Conservation (phyloP, 2,888 invertebrate species). For the Rhamnusium bicolor region DNA sequence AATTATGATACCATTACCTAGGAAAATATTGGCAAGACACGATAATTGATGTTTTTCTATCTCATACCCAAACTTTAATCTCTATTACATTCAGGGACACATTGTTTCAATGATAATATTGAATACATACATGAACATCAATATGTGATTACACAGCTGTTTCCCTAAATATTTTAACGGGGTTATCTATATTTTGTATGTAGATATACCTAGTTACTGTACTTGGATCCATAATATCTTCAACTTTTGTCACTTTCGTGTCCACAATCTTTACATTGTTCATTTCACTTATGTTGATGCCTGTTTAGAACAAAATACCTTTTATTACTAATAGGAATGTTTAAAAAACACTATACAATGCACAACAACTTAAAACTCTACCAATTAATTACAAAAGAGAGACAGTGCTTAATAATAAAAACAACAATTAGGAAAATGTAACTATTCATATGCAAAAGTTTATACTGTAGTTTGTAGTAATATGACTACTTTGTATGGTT, state of each 20-base stretch:
- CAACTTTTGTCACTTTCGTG: constrained; percentile 61
- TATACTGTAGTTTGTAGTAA: too few species aligned
- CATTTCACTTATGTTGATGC: constrained; percentile 58
- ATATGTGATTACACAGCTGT: constrained; percentile 66
- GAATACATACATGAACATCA: constrained; percentile 2
- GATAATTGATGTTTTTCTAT: not conserved
- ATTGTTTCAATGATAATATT: not conserved
- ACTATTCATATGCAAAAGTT: not conserved
- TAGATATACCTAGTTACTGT: constrained; percentile 67
- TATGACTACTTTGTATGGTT: too few species aligned
- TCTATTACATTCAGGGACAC: not conserved
- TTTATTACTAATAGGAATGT: constrained; percentile 39
- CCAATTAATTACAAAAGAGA: constrained; percentile 14
- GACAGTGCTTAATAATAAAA: constrained; percentile 23
- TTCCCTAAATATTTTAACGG: constrained; percentile 70
- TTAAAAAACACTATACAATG: constrained; percentile 43
- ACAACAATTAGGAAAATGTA: not conserved
- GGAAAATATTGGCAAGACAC: constrained; percentile 16
- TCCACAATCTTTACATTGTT: constrained; percentile 60
- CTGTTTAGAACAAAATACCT: constrained; percentile 54
- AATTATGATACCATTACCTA: not conserved
- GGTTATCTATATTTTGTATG: constrained; percentile 68
- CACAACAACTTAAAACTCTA: constrained; percentile 48
- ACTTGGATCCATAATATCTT: constrained; percentile 61
- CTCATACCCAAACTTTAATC: constrained; percentile 26